These are phyloP conservation scores for Anisognathus igniventris DNA, from an alignment of 2,797 vertebrate species.

Conservation along the genomic window DNA sequence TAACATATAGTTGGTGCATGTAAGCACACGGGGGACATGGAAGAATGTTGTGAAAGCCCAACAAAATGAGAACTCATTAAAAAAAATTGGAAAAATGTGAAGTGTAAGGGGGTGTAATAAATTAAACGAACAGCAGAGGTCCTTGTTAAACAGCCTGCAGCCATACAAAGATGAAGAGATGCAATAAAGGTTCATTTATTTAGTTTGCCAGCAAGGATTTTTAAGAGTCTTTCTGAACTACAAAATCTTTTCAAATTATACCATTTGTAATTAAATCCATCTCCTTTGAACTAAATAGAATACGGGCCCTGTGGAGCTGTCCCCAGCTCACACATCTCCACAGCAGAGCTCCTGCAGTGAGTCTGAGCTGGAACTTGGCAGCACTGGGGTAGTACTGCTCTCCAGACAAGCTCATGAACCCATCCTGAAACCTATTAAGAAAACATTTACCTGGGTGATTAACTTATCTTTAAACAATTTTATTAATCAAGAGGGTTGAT, in stretches of 20 bases:
- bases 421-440: background rate
- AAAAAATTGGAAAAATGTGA: background rate
- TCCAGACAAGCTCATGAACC: background rate
- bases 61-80: background rate
- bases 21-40: constrained; percentile 32
- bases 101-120: constrained; percentile 40
- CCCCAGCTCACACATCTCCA: background rate
- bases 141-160: constrained; percentile 60
- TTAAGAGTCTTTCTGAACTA: background rate
- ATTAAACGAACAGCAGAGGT: constrained; percentile 74
- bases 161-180: background rate
- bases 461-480: background rate
- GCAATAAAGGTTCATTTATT: background rate
- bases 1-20: constrained; percentile 22
- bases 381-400: background rate
- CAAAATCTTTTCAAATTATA: constrained; percentile 8
- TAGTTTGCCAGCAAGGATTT: background rate
- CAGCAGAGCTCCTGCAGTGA: background rate
- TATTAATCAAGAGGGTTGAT: background rate
- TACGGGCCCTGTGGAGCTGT: background rate
- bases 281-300: background rate
- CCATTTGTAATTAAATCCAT: background rate
- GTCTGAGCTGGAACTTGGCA: background rate
- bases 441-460: background rate
- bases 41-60: constrained; percentile 33